A percentile compares a stretch with the other conserved stretches of the same genome.
phyloP scores from a whole-genome alignment of 2,113 vertebrate genomes.

The Myiopsitta monachus region DNA sequence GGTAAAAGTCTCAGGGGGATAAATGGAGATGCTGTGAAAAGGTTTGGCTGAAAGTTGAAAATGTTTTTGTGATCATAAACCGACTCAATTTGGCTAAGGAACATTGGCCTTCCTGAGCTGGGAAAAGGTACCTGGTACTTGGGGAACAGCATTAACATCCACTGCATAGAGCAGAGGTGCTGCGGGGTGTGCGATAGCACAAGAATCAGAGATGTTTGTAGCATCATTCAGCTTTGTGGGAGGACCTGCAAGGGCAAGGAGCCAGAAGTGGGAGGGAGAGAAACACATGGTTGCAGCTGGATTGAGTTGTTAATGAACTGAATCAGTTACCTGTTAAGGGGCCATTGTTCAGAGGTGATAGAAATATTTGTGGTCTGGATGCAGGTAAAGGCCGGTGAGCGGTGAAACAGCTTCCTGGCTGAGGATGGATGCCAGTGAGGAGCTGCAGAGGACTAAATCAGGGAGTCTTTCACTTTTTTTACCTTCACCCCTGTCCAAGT shows the following conservation, averaged over 20 bases:
- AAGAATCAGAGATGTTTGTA: background rate
- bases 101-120: background rate
- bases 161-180: background rate
- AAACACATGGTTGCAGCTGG: background rate
- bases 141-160: background rate
- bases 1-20: background rate
- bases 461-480: background rate
- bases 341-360: no score
- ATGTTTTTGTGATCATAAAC: background rate
- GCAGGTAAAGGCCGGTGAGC: background rate
- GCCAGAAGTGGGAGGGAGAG: background rate
- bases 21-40: background rate
- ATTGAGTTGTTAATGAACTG: background rate
- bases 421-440: accelerated
- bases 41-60: background rate
- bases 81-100: background rate
- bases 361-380: no score
- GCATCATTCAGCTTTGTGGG: background rate
- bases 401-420: background rate
- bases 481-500: background rate
- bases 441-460: background rate
- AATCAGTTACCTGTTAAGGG: accelerated
- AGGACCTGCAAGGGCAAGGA: accelerated
- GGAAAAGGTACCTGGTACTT: background rate
- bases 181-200: accelerated